Evolutionary conservation across 2,113 vertebrate genomes (phyloP).

Genomic region (Oncorhynchus clarkii): DNA sequence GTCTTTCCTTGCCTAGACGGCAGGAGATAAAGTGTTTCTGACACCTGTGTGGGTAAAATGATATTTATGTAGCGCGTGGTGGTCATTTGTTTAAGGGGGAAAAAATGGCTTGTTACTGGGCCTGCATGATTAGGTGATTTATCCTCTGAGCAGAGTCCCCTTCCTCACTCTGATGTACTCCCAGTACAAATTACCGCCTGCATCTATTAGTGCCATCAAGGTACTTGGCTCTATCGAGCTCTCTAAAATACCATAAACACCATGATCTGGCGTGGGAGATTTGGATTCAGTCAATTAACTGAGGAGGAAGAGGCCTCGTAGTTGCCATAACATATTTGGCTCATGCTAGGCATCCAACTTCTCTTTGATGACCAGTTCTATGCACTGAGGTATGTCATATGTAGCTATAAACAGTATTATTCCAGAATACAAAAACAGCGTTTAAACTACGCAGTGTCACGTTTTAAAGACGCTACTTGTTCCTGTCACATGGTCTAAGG

Average conservation of each 20-base stretch:
- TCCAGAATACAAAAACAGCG: too few species aligned
- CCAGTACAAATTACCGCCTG: constrained; percentile 57
- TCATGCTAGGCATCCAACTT: too few species aligned
- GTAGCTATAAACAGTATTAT: too few species aligned
- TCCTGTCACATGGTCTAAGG: too few species aligned
- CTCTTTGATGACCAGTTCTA: too few species aligned
- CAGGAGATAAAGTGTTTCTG: constrained; percentile 52
- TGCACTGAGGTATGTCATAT: too few species aligned
- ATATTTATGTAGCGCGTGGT: constrained; percentile 46
- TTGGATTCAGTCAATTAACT: constrained; percentile 29
- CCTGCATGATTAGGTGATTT: constrained; percentile 37
- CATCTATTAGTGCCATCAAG: constrained; percentile 58
- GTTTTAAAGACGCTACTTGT: neutral
- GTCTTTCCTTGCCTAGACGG: neutral
- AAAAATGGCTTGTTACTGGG: constrained; percentile 55
- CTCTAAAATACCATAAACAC: constrained; percentile 41
- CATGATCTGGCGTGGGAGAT: constrained; percentile 18
- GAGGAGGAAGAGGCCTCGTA: too few species aligned
- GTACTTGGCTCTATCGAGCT: constrained; percentile 51
- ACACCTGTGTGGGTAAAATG: constrained; percentile 40
- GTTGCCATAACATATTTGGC: too few species aligned
- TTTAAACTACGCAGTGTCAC: constrained; percentile 24
- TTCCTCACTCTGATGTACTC: constrained; percentile 54
- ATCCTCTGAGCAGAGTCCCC: neutral
- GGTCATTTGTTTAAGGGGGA: constrained; percentile 47